Evolutionary conservation across 2,888 invertebrate species (phyloP), one percentile per base, ranked within the genome.

Genomic region (Neuroscelio doddi): DNA sequence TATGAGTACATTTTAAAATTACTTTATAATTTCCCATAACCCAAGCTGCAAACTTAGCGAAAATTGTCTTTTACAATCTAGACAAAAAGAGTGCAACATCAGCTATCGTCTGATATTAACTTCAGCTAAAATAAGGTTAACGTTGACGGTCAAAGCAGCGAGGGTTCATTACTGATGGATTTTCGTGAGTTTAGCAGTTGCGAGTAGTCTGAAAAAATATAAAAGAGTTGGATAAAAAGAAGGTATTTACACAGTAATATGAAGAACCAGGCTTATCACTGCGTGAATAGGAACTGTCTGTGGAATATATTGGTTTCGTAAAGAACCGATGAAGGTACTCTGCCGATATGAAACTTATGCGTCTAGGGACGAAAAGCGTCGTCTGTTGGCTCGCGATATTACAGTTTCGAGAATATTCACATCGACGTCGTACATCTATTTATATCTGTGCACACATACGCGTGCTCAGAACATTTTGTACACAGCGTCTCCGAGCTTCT

Each of bases 181-280:
- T 21, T 21, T 5, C 21, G 3, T 21, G 21, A 5, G 21, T 5
- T 21, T 21, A 5, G 21, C 2, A 3, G 21, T 2, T 5, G 21
- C 21, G n/a, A n/a, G n/a, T n/a, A n/a, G n/a, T n/a, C n/a, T n/a
- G n/a, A n/a, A n/a, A 21, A 21, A 21, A 21, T 21, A 5, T 21
- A 5, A 5, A 21, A 21, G 21, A 5, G 21, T 21, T 21, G 21
- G 21, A 5, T 21, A 17, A 16, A 16, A n/a, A 24, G 41, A 24
- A 16, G 61, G 69, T 77, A 79, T 80, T 79, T 78, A 76, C 78
- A 75, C 76, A 76, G 73, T 76, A 74, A 78, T 76, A 72, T 72
- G 69, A 70, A 58, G 39, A 12, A 64, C 64, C 42, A 55, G 68
- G 77, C 76, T 80, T 78, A 74, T 78, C 75, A 72, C 70, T 73